Evolutionary conservation across 2,888 invertebrate species (phyloP).

Genomic region (Drosophila vallismaia): DNA sequence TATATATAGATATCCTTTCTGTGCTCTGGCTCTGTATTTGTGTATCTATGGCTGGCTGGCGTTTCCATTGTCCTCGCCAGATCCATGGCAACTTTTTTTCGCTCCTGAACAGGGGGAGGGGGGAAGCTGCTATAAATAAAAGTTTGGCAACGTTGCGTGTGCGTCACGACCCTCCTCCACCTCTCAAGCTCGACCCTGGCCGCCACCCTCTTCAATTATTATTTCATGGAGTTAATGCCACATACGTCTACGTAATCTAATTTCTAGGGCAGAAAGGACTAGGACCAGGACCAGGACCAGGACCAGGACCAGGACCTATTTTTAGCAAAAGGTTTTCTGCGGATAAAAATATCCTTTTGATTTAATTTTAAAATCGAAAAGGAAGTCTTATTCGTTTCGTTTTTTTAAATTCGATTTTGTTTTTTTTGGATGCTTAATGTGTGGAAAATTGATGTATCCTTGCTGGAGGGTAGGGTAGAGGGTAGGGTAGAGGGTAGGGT

Average conservation of each 20-base stretch:
- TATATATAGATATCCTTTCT: constrained; percentile 8
- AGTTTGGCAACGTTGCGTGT: constrained; percentile 37
- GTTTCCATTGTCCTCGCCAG: constrained; percentile 37
- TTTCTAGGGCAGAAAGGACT: neutral
- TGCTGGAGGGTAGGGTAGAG: too few relatives aligned
- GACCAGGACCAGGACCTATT: neutral
- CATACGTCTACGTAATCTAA: constrained; percentile 24
- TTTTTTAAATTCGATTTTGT: too few relatives aligned
- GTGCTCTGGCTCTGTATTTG: constrained; percentile 2
- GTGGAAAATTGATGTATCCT: too few relatives aligned
- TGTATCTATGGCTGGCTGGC: constrained; percentile 21
- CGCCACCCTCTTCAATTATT: constrained; percentile 43
- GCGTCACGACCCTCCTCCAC: constrained; percentile 16
- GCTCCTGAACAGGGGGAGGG: constrained; percentile 33
- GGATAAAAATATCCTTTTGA: neutral
- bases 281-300: neutral
- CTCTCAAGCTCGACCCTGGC: constrained; percentile 8
- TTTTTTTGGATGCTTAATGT: too few relatives aligned
- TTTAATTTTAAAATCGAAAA: too few relatives aligned
- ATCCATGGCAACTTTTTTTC: constrained; percentile 36
- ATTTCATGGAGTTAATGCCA: constrained; percentile 39
- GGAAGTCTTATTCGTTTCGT: too few relatives aligned
- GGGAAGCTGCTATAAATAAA: constrained; percentile 46
- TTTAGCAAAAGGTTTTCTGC: neutral
- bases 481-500: neutral